Conservation (phyloP, 2,888 invertebrate genomes). For the Tricholauxania praeusta region DNA sequence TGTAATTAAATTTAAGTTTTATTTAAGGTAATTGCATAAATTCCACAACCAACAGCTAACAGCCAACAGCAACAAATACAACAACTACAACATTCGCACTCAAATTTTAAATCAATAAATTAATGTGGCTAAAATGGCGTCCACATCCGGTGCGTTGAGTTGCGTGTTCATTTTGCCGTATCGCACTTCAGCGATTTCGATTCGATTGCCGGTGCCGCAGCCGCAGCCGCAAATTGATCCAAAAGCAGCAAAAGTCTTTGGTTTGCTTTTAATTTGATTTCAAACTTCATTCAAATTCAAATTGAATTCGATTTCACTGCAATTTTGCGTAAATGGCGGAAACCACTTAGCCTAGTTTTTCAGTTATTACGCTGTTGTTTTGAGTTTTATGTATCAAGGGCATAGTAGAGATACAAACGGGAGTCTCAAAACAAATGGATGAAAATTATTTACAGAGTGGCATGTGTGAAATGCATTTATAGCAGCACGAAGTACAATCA, state of each 20-base stretch:
- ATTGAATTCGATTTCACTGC: neutral
- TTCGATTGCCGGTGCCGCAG: no score
- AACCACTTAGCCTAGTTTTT: constrained; percentile 24
- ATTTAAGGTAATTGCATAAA: neutral
- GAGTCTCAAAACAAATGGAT: no score
- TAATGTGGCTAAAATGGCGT: constrained; percentile 17
- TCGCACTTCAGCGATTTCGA: neutral
- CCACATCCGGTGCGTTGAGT: constrained; percentile 24
- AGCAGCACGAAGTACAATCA: no score
- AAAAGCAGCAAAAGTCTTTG: constrained; percentile 8
- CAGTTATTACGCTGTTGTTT: neutral
- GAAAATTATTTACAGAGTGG: no score
- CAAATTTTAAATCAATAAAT: constrained; percentile 25
- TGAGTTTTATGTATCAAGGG: no score
- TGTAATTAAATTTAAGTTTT: neutral
- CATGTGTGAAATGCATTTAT: no score
- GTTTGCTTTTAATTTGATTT: neutral
- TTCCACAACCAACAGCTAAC: neutral
- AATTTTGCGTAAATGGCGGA: constrained; percentile 25
- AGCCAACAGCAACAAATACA: neutral
- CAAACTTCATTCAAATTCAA: neutral
- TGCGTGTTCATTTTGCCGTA: constrained; percentile 16
- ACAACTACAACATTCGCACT: neutral
- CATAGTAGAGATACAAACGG: no score
- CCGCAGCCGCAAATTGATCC: no score